Evolutionary conservation across 2,888 invertebrate species (phyloP).

Genomic region (Graphium colonna): DNA sequence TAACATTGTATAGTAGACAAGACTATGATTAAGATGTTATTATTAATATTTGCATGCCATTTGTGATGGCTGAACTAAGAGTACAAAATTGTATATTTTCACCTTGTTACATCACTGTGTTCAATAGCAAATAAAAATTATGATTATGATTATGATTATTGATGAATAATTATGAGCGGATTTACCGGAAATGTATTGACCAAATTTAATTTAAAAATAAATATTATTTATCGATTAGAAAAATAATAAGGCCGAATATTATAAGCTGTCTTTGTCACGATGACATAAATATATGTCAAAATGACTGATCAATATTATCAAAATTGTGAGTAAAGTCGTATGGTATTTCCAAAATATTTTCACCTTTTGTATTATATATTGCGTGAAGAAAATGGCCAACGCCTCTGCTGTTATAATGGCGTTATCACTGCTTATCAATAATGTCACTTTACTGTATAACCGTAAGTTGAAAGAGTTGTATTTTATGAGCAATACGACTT

Average conservation of each 20-base stretch:
- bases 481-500: background rate
- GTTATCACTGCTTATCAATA: slow-evolving; percentile 41
- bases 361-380: background rate
- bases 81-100: too few relatives aligned
- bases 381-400: slow-evolving; percentile 47
- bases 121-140: too few relatives aligned
- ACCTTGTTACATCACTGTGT: too few relatives aligned
- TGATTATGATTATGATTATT: too few relatives aligned
- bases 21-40: too few relatives aligned
- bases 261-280: background rate
- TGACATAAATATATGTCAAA: background rate
- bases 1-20: too few relatives aligned
- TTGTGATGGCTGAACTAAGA: too few relatives aligned
- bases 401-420: slow-evolving; percentile 38
- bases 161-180: too few relatives aligned
- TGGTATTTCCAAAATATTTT: too few relatives aligned
- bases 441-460: slow-evolving; percentile 35
- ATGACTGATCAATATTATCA: background rate
- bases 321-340: background rate
- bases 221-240: background rate
- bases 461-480: slow-evolving; percentile 33
- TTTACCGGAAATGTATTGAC: too few relatives aligned
- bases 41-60: too few relatives aligned
- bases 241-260: background rate
- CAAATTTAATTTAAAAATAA: too few relatives aligned